Percentiles rank a stretch among this genome's conserved stretches.
phyloP scores from a whole-genome alignment of 2,113 vertebrate species.

The Canis aureus region DNA sequence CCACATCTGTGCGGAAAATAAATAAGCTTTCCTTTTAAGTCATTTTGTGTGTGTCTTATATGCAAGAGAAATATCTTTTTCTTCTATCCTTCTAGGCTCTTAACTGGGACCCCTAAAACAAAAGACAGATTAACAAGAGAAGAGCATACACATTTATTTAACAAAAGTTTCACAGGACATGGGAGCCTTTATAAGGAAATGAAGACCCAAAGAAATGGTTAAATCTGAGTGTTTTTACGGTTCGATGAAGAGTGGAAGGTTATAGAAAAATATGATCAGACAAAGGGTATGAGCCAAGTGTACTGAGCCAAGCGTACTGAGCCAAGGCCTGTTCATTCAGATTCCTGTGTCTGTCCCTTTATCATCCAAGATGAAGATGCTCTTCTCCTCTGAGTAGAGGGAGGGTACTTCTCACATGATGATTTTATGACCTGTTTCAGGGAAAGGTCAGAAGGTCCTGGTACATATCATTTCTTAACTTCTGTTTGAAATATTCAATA shows the following conservation, averaged over 20 bases:
- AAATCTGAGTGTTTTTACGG: not conserved
- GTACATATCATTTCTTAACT: not conserved
- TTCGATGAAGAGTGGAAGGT: not conserved
- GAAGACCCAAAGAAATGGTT: not conserved
- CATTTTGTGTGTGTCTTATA: not conserved
- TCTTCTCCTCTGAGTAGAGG: not conserved
- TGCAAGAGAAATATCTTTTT: not conserved
- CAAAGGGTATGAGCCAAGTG: not conserved
- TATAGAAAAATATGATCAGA: not conserved
- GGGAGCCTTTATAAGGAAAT: not conserved
- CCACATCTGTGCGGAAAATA: not conserved
- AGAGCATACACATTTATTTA: not conserved
- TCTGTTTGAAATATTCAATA: not conserved
- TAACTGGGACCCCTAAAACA: not conserved
- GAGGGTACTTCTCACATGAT: not conserved
- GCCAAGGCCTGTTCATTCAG: not conserved
- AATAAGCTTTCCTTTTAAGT: not conserved
- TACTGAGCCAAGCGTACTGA: not conserved
- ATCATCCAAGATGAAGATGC: not conserved
- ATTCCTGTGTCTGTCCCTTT: not conserved
- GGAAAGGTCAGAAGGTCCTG: not conserved
- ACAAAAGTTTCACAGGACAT: no score
- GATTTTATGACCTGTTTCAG: not conserved
- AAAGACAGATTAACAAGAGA: not conserved
- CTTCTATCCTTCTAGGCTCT: not conserved